Evolutionary conservation across 2,113 vertebrate genomes (phyloP).

Genomic region (Calonectris borealis): DNA sequence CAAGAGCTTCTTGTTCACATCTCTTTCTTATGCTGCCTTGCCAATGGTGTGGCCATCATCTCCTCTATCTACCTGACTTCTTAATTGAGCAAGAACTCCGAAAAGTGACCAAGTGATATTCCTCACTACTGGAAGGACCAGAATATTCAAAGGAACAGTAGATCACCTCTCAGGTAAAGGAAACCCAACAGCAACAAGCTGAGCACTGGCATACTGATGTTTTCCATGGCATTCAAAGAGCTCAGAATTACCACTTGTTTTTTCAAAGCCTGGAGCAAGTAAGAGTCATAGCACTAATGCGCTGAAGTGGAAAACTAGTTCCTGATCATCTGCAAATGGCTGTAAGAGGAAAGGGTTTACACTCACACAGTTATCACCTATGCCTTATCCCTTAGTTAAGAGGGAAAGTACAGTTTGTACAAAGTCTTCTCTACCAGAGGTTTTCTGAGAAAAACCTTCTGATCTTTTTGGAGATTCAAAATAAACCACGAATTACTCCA

Average conservation of each 20-base stretch:
- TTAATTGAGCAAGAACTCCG: neutral
- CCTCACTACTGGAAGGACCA: neutral
- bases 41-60: neutral
- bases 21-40: neutral
- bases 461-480: neutral
- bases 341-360: neutral
- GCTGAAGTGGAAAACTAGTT: neutral
- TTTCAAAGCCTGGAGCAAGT: neutral
- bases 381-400: neutral
- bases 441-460: neutral
- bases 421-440: neutral
- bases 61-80: neutral
- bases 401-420: neutral
- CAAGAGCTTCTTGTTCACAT: neutral
- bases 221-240: neutral
- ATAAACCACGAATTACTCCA: neutral
- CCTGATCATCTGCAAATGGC: neutral
- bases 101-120: neutral
- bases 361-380: neutral
- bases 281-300: accelerated
- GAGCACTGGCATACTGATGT: accelerated
- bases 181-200: neutral
- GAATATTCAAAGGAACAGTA: neutral
- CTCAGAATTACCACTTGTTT: neutral
- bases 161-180: neutral